Base-by-base conservation (phyloP, 2,888 invertebrate species). In the Leucophora obtusa region DNA sequence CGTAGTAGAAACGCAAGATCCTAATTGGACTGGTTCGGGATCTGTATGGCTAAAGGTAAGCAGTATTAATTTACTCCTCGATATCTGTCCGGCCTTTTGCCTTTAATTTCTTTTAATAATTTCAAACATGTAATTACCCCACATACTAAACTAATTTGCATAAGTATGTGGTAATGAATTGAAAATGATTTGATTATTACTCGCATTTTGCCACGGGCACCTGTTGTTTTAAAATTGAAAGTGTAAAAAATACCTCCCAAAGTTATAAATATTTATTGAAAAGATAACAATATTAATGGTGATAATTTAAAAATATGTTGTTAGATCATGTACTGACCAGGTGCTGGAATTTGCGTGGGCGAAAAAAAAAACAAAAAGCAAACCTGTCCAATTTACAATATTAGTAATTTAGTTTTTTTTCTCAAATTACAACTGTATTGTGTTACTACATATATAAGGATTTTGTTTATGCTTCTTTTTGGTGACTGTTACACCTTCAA, bases 41-140 rank as follows among this genome's bases (percentile, higher is more conserved):
- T 92, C 93, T 0, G 86, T 88, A 3, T 93, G 93, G 93, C 88
- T 94, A 24, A 92, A 91, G 91, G 93, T 93, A 89, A 91, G 87
- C 71, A 63, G 38, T 35, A n/a, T 7, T n/a, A 7, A 33, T 54
- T 28, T 6, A 28, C 28, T 28, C 28, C 24, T 24, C 5, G 5
- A 24, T 24, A 24, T 8, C 10, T 53, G 2, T 9, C 11, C 8
- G 11, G 33, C n/a, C n/a, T 21, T 28, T 28, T 28, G n/a, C 15
- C n/a, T n/a, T 9, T 18, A 1, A 28, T 28, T 24, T 33, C n/a
- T 18, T 53, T 15, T 10, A 59, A 35, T 59, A 28, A 17, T 43
- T 56, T 63, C 35, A 38, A 59, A 59, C 51, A n/a, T 51, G 21
- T 33, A 51, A 51, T 28, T 53, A 43, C 17, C 18, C 21, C 21